These are phyloP conservation scores for Halcyon malimbica DNA, from an alignment of 2,113 vertebrate genomes.

Conservation along the genomic window DNA sequence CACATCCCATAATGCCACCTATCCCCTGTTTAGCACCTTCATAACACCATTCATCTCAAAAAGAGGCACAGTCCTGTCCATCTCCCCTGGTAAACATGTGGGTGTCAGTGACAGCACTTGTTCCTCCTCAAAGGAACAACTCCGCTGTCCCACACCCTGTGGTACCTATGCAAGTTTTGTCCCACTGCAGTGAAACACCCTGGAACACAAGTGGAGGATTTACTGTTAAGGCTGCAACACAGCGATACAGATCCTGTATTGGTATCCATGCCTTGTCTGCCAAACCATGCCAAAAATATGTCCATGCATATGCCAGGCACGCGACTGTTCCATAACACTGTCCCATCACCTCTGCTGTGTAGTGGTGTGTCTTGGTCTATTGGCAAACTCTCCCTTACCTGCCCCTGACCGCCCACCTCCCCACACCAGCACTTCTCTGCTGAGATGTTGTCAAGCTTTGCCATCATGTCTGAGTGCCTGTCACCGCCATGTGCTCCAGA, in stretches of 20 bases:
- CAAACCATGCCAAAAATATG: fast-evolving
- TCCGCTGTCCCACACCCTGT: fast-evolving
- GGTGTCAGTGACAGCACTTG: fast-evolving
- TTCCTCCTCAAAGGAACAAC: not conserved
- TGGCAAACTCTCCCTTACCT: not conserved
- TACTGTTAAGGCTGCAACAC: not conserved
- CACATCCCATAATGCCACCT: not conserved
- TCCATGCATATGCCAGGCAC: fast-evolving
- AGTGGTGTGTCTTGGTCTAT: fast-evolving
- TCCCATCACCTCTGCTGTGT: fast-evolving
- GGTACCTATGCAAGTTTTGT: fast-evolving
- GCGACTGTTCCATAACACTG: fast-evolving
- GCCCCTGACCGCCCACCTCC: fast-evolving
- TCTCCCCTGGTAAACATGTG: fast-evolving
- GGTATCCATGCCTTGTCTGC: fast-evolving
- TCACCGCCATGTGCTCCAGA: fast-evolving
- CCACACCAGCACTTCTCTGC: fast-evolving
- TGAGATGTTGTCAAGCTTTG: not conserved
- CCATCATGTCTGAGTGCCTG: fast-evolving
- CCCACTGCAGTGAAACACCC: fast-evolving
- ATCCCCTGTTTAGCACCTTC: not conserved
- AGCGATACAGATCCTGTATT: not conserved
- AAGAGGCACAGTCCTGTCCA: not conserved
- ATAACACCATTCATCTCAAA: not conserved
- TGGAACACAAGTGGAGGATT: fast-evolving